Conservation (phyloP, 2,888 invertebrate species). For the Aplocera efformata region DNA sequence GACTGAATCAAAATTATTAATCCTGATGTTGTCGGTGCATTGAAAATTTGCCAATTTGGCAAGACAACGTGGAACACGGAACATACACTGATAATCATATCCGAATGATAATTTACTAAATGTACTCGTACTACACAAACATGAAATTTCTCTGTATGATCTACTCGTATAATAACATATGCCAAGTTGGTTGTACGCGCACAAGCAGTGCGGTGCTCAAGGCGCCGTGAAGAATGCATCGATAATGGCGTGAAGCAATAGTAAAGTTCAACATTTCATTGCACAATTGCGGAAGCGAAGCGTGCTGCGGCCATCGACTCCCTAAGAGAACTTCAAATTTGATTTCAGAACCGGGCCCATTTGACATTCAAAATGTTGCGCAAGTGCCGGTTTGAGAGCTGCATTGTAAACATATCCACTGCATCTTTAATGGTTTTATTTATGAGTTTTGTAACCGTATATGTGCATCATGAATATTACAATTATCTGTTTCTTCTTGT, state of each 20-base stretch:
- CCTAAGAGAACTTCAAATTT: constrained; percentile 53
- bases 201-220: constrained; percentile 3
- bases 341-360: constrained; percentile 56
- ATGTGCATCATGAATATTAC: constrained; percentile 36
- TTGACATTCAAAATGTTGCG: constrained; percentile 64
- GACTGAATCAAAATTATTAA: constrained; percentile 32
- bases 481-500: constrained; percentile 25
- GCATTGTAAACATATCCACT: constrained; percentile 48
- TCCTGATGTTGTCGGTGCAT: constrained; percentile 40
- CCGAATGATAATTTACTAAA: constrained; percentile 31
- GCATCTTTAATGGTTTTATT: constrained; percentile 51
- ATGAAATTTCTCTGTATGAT: constrained; percentile 1
- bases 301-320: constrained; percentile 48
- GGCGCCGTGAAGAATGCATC: constrained; percentile 30
- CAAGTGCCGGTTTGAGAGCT: constrained; percentile 42
- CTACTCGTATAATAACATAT: not conserved
- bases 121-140: not conserved
- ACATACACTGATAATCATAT: constrained; percentile 26
- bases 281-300: constrained; percentile 60
- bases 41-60: constrained; percentile 68
- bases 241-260: constrained; percentile 44
- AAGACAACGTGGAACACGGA: constrained; percentile 47
- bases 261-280: constrained; percentile 57
- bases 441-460: constrained; percentile 45
- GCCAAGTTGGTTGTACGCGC: constrained; percentile 7